Evolutionary conservation across 2,113 vertebrate genomes (phyloP).

Genomic region (Crotalus helleri): DNA sequence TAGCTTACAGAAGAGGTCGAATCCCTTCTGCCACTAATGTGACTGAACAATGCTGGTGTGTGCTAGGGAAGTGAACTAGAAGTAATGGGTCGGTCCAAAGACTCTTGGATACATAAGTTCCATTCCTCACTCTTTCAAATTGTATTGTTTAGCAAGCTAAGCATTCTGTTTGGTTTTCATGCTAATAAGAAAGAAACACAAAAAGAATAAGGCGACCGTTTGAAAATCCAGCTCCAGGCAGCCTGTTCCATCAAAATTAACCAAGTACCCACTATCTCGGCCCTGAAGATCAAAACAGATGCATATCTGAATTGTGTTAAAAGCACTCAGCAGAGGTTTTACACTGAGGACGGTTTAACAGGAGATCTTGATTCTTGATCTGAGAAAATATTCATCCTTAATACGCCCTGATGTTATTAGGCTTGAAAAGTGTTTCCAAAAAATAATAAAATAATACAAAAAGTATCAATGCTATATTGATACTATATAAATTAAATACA

Average conservation of each 20-base stretch:
- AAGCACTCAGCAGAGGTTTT: conserved; percentile 5
- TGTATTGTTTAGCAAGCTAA: conserved; percentile 52
- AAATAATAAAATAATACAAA: background rate
- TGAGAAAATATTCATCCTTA: background rate
- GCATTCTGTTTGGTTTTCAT: conserved; percentile 46
- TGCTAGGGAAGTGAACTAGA: conserved; percentile 71
- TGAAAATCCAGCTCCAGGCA: conserved; percentile 51
- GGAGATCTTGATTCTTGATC: background rate
- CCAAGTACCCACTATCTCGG: conserved; percentile 22
- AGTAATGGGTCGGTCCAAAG: conserved; percentile 72
- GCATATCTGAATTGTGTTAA: background rate
- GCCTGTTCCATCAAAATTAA: conserved; percentile 37
- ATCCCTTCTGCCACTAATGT: conserved; percentile 60
- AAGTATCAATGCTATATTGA: background rate
- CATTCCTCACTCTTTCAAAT: conserved; percentile 53
- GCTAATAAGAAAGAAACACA: conserved; percentile 59
- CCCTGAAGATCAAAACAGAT: conserved; percentile 38
- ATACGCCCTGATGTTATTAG: background rate
- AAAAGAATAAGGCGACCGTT: conserved; percentile 53
- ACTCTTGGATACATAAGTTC: conserved; percentile 52
- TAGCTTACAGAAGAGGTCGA: conserved; percentile 54
- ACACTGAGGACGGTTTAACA: conserved; percentile 5
- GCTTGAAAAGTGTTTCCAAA: background rate
- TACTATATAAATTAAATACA: background rate
- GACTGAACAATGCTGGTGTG: conserved; percentile 71